These are phyloP conservation scores for Sisyra nigra DNA, from an alignment of 2,888 invertebrate species.

Conservation along the genomic window DNA sequence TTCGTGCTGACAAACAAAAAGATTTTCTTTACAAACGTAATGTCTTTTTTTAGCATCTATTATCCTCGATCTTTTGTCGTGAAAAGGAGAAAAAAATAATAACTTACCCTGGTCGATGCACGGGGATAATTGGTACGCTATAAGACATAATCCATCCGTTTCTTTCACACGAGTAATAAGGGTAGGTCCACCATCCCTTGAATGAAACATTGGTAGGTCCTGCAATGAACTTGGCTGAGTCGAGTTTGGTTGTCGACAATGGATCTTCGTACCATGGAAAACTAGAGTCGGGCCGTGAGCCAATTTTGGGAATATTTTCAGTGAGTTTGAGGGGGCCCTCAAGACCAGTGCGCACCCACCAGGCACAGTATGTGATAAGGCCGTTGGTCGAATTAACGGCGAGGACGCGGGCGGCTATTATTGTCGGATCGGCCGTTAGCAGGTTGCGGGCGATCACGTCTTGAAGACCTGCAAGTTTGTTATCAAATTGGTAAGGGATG, in stretches of 20 bases:
- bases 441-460: conserved; percentile 60
- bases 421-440: conserved; percentile 40
- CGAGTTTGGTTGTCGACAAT: conserved; percentile 38
- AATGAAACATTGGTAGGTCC: conserved; percentile 43
- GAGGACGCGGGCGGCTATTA: conserved; percentile 40
- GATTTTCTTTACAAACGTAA: too few species aligned
- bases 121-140: conserved; percentile 48
- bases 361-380: conserved; percentile 36
- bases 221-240: conserved; percentile 53
- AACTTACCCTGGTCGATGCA: conserved; percentile 32
- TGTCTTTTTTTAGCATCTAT: too few species aligned
- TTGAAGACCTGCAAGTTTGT: conserved; percentile 5
- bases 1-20: conserved; percentile 28
- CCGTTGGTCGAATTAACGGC: conserved; percentile 44
- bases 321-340: conserved; percentile 25
- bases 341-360: conserved; percentile 38
- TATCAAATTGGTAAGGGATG: background rate
- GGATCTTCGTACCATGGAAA: conserved; percentile 62
- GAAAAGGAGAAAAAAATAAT: background rate
- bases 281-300: conserved; percentile 46
- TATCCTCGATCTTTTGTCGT: too few species aligned
- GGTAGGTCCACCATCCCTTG: conserved; percentile 76
- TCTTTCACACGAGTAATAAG: conserved; percentile 70
- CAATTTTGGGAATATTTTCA: conserved; percentile 30
- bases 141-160: conserved; percentile 75